Evolutionary conservation across 1,140 invertebrate genomes (phyloP), one percentile per base, ranked within the genome.

Genomic region (Drosophila serrata): DNA sequence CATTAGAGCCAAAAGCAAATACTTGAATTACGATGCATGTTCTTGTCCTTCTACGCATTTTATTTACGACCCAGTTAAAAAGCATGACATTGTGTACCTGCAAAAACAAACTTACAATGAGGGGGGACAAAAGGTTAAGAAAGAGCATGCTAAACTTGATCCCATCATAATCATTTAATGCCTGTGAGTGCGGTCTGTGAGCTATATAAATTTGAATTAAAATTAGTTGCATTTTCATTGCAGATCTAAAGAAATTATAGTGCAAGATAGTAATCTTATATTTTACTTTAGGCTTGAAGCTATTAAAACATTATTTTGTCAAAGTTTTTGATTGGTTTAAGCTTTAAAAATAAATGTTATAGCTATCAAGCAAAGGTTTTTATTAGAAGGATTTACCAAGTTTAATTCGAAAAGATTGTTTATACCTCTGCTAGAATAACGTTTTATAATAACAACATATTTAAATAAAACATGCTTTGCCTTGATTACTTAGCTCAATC

Each of bases 1-100:
- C 68, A 72, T 72, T 72, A 70, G 65, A 70, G 65, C 68, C 68
- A 72, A 72, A 72, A 53, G 31, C 64, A 48, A 65, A 72, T 43
- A 39, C 33, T 17, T 48, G 2, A 40, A 51, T 53, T 27, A 35
- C 65, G 29, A 43, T 53, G 61, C 46, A 43, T 48, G 51, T 72
- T 72, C 68, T 72, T 59, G 68, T 72, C 68, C 68, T 46, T 59
- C 68, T 24, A 35, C 33, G 65, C 42, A 29, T 12, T 72, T 39
- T 48, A 58, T 72, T 70, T 72, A 70, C 68, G 68, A 48, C 42
- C 42, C 48, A 22, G n/a, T 48, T 58, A 3, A 59, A 35, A 29
- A 22, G 42, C 29, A 13, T 70, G 68, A 6, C 68, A 72, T 72
- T 70, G 68, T 35, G 13, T n/a, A n/a, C 9, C 24, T 11, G 39